phyloP scores from a whole-genome alignment of 2,113 vertebrate species.

The Lamprologus tigripictilis region DNA sequence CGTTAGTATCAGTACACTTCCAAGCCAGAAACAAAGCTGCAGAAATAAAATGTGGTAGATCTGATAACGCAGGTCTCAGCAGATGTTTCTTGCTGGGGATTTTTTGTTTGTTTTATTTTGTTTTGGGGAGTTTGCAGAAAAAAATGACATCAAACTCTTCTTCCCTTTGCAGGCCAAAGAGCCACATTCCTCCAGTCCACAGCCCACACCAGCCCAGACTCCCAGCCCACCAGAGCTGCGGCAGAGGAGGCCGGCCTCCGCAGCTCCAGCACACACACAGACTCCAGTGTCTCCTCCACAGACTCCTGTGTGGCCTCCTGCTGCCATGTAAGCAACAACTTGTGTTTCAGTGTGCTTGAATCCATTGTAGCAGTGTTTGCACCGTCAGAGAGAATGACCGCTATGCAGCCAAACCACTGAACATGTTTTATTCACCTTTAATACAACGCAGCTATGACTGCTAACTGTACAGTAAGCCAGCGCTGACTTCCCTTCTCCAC shows the following conservation, averaged over 20 bases:
- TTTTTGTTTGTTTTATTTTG: not conserved
- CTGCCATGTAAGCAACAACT: conserved; percentile 25
- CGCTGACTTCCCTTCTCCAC: not conserved
- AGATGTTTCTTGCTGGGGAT: not conserved
- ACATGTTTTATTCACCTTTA: not conserved
- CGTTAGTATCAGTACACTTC: not conserved
- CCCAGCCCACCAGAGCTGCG: conserved; percentile 36
- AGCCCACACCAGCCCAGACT: not conserved
- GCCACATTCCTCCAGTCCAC: not conserved
- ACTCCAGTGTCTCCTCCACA: not conserved
- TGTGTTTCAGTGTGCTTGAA: not conserved
- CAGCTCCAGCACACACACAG: not conserved
- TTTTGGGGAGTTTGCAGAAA: not conserved
- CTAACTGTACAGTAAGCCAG: not conserved
- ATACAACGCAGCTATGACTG: not conserved
- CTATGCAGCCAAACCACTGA: not conserved
- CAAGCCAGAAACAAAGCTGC: not conserved
- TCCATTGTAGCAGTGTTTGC: not conserved
- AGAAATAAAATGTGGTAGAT: not conserved
- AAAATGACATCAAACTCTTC: not conserved
- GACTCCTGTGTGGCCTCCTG: conserved; percentile 1
- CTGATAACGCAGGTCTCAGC: not conserved
- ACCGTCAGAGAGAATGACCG: not conserved
- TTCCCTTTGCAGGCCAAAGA: not conserved
- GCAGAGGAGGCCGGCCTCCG: conserved; percentile 43